phyloP scores from a whole-genome alignment of 53 echinoderm and acorn worm genomes.

The Paracentrotus lividus region DNA sequence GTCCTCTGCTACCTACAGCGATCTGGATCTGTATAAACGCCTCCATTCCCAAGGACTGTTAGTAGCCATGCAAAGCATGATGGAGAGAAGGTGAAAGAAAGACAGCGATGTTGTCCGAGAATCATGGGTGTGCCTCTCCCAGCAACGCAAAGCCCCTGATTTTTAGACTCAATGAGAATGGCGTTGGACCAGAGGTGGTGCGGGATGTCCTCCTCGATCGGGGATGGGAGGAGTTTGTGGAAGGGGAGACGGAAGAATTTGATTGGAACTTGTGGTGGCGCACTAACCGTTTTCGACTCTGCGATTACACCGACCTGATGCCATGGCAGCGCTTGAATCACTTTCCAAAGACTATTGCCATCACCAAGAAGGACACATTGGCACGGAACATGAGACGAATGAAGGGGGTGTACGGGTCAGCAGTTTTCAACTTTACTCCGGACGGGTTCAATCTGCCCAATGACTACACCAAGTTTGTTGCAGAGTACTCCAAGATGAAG shows the following conservation, averaged over 20 bases:
- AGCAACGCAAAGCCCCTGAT: slow-evolving; percentile 70
- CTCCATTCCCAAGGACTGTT: neutral
- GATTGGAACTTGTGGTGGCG: slow-evolving; percentile 92
- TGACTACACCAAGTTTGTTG: slow-evolving; percentile 91
- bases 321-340: slow-evolving; percentile 88
- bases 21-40: neutral
- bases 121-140: slow-evolving; percentile 59
- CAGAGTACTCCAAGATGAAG: slow-evolving; percentile 83
- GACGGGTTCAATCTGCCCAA: slow-evolving; percentile 85
- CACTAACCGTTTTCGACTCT: slow-evolving; percentile 73
- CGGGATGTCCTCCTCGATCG: slow-evolving; percentile 78
- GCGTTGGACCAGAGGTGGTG: slow-evolving; percentile 75
- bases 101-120: slow-evolving; percentile 48
- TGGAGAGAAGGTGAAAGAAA: neutral
- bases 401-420: slow-evolving; percentile 84
- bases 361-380: slow-evolving; percentile 86
- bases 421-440: slow-evolving; percentile 85
- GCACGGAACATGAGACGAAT: slow-evolving; percentile 86
- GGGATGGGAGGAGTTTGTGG: slow-evolving; percentile 86
- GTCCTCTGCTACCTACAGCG: neutral
- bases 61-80: neutral
- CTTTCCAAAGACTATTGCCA: slow-evolving; percentile 83
- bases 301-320: slow-evolving; percentile 80
- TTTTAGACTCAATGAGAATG: slow-evolving; percentile 82
- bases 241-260: slow-evolving; percentile 79